Evolutionary conservation across 92 coral and sea anemone genomes (phyloP), one percentile per base, ranked within the genome.

Genomic region (Montipora capitata): DNA sequence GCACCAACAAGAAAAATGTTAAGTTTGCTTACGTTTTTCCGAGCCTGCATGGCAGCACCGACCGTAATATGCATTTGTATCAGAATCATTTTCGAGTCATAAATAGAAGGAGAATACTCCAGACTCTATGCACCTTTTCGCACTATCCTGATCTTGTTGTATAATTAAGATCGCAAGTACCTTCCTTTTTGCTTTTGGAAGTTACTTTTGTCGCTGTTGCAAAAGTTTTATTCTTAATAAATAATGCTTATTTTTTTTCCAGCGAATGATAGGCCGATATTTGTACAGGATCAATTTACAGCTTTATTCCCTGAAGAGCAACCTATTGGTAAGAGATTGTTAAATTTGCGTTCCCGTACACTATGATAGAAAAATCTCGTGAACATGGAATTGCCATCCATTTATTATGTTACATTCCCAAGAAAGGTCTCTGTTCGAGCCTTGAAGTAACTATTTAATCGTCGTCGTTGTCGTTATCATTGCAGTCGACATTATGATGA

Each of bases 301-400:
- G 93, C 83, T 39, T 75, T 93, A 3, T 91, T 87, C 20, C 61
- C 64, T 5, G 98, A 95, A 42, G 95, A 93, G 40, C 84, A 95
- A 59, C 96, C 98, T n/a, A 84, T 90, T 5, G 98, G 98, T 95
- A 69, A 82, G 70, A 10, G 7, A 48, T 27, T 27, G 35, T 27
- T 27, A 27, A 27, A 27, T 27, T 27, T 27, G 1, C 35, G 35
- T 27, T 27, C 35, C 35, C 57, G 11, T 7, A 7, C 9, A 51
- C 7, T 51, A 11, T 51, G 57, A 7, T 51, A 51, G 11, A 51
- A 7, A 11, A 51, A 51, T 51, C 11, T 51, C 57, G 1, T 51
- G 7, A 51, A 51, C 57, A 51, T 51, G 7, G 35, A 27, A 27
- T 27, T 27, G 35, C 35, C 35, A 27, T 27, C 35, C 35, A 27